Conservation (phyloP, 1,140 invertebrate genomes). For the Carposina sasakii region DNA sequence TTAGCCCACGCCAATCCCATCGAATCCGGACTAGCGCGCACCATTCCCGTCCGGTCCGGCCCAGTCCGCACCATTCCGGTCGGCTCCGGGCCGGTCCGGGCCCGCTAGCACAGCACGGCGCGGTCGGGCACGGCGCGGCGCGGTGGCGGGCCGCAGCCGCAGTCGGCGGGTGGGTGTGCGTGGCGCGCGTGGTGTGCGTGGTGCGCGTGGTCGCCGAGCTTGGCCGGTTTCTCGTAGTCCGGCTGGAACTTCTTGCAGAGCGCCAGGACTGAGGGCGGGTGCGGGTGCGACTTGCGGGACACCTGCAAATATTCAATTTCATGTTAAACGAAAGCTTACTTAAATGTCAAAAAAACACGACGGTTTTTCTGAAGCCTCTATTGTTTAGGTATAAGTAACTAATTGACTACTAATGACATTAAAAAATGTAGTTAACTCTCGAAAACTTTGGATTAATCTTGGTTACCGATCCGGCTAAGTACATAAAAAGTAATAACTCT, state of each 20-base stretch:
- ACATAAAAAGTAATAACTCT: no score
- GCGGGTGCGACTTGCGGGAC: constrained; percentile 57
- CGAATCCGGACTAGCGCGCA: no score
- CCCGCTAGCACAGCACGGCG: constrained; percentile 36
- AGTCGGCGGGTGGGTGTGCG: constrained; percentile 15
- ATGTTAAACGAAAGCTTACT: no score
- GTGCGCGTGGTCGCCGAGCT: constrained; percentile 24
- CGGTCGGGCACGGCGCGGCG: constrained; percentile 25
- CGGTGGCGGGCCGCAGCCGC: constrained; percentile 15
- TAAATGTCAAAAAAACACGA: no score
- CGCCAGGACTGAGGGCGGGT: constrained; percentile 63
- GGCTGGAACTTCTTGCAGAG: constrained; percentile 70
- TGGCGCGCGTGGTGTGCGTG: constrained; percentile 22
- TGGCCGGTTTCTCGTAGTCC: constrained; percentile 63
- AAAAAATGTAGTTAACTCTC: no score
- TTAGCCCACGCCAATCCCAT: no score
- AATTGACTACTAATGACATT: no score
- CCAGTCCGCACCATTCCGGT: constrained; percentile 5
- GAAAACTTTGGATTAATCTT: no score
- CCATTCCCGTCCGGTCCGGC: not conserved
- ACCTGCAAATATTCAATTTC: no score
- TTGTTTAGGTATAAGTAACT: no score
- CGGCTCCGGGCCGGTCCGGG: not conserved
- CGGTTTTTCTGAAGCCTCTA: no score
- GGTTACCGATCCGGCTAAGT: no score